Conservation (phyloP, 2,888 invertebrate genomes). For the Monochamus alternatus region DNA sequence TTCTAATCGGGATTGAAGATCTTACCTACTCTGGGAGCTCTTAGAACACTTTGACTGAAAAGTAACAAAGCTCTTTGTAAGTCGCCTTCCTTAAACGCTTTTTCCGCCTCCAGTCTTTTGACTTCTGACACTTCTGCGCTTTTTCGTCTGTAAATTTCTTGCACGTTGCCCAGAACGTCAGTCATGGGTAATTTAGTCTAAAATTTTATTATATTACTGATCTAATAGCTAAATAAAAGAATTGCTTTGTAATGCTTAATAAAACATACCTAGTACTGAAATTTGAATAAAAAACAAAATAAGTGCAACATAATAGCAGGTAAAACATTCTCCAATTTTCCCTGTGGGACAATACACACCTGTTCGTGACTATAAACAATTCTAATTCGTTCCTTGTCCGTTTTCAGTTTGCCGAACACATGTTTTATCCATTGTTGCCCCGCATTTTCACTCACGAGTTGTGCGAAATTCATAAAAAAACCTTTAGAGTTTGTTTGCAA, state of each 20-base stretch:
- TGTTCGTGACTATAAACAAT: conserved; percentile 73
- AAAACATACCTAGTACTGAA: no score
- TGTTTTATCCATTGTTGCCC: conserved; percentile 76
- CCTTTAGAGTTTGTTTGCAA: conserved; percentile 83
- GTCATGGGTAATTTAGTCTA: conserved; percentile 46
- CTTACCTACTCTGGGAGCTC: conserved; percentile 79
- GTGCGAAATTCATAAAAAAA: conserved; percentile 81
- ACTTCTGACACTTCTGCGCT: conserved; percentile 76
- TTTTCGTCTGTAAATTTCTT: conserved; percentile 80
- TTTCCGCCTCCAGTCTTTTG: conserved; percentile 77
- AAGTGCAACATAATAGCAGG: no score
- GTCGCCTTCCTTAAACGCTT: conserved; percentile 74
- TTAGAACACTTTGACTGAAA: conserved; percentile 82
- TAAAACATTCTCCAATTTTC: no score
- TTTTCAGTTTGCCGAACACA: conserved; percentile 75
- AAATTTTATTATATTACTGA: not conserved
- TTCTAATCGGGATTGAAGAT: not conserved
- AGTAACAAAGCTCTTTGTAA: conserved; percentile 76
- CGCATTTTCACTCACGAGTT: conserved; percentile 74
- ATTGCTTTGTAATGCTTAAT: no score
- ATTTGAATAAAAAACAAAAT: conserved; percentile 20
- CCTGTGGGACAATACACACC: conserved; percentile 62
- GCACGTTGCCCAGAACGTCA: conserved; percentile 75
- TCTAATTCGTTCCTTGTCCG: conserved; percentile 75
- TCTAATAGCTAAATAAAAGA: no score